A percentile compares a stretch with the other conserved stretches of the same genome.
These are phyloP conservation scores for Parazoanthus atlanticus DNA, from an alignment of 92 coral and sea anemone genomes.

Conservation along the genomic window DNA sequence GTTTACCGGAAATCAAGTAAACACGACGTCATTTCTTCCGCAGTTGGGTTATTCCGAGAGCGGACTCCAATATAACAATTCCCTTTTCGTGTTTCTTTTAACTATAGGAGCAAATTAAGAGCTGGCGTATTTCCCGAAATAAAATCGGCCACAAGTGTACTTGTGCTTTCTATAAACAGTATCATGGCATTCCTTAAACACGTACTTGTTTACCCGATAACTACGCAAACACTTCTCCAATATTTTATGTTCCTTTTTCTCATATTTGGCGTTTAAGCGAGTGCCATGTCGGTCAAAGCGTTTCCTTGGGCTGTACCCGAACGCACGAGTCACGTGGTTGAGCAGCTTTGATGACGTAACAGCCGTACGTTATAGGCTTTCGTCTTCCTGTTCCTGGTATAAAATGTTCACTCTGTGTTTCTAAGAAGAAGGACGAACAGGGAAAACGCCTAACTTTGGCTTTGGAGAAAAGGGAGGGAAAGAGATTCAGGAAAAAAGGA, in stretches of 20 bases:
- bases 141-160: no score
- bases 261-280: neutral
- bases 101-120: neutral
- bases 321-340: neutral
- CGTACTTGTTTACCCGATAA: no score
- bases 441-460: no score
- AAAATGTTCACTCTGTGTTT: neutral
- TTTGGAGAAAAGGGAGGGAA: neutral
- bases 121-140: neutral
- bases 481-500: no score
- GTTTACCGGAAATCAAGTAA: neutral
- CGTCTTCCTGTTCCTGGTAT: neutral
- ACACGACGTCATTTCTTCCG: slow-evolving; percentile 9
- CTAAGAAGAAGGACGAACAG: neutral
- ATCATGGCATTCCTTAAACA: no score
- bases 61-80: neutral
- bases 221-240: no score
- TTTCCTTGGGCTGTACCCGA: neutral
- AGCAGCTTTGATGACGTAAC: neutral
- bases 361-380: neutral
- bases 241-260: no score
- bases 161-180: no score
- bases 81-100: neutral
- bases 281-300: neutral
- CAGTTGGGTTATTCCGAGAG: neutral